Conservation (phyloP, 1,140 invertebrate species). For the Hirudo medicinalis region DNA sequence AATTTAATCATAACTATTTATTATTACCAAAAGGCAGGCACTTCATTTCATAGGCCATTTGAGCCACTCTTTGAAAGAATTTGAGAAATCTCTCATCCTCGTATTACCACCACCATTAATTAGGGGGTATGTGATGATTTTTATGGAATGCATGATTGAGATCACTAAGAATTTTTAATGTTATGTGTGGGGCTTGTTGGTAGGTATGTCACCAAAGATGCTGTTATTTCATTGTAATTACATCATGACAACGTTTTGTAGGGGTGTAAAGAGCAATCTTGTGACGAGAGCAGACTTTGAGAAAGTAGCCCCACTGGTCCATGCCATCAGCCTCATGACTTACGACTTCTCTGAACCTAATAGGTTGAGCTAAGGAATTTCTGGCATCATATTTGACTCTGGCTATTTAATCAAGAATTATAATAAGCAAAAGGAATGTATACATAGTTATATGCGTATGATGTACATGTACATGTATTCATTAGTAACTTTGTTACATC, state of each 20-base stretch:
- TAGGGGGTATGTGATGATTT: conserved; percentile 45
- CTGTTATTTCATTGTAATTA: conserved; percentile 13
- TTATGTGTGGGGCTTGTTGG: neutral
- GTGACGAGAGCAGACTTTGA: conserved; percentile 66
- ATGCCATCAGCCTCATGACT: conserved; percentile 81
- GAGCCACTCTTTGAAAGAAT: conserved; percentile 42
- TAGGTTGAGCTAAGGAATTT: conserved; percentile 43
- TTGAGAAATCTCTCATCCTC: conserved; percentile 56
- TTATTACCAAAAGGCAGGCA: conserved; percentile 33
- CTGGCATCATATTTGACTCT: conserved; percentile 10
- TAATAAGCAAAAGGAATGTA: neutral
- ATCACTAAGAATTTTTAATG: neutral
- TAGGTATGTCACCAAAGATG: conserved; percentile 24
- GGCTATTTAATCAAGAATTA: neutral
- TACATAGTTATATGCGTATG: too few relatives aligned
- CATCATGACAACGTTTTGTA: neutral
- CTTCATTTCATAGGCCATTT: conserved; percentile 43
- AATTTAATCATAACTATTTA: too few relatives aligned
- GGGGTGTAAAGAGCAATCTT: conserved; percentile 44
- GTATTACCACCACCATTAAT: conserved; percentile 64
- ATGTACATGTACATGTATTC: too few relatives aligned
- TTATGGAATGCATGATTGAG: too few relatives aligned
- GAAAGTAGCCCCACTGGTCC: conserved; percentile 58
- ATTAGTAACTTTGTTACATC: too few relatives aligned
- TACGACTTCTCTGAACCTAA: conserved; percentile 79